Conservation (phyloP, 2,888 invertebrate species). For the Limnephilus auricula region DNA sequence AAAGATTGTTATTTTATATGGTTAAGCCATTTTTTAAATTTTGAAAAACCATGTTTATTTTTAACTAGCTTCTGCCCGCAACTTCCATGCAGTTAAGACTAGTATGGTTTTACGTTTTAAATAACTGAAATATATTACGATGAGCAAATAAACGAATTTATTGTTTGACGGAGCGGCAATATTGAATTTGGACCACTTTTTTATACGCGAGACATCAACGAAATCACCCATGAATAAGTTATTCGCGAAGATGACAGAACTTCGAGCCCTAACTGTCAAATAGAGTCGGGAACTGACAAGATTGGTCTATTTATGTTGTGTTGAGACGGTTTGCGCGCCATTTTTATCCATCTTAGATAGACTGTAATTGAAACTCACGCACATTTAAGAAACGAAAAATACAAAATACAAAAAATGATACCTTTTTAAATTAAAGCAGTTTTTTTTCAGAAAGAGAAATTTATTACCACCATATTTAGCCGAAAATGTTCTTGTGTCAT, state of each 20-base stretch:
- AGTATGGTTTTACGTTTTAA: not conserved
- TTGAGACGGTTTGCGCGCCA: not conserved
- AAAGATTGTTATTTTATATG: too few relatives aligned
- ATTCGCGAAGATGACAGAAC: not conserved
- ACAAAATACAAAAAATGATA: not conserved
- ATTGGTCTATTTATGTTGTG: slow-evolving; percentile 27
- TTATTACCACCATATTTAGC: too few relatives aligned
- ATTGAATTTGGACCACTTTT: slow-evolving; percentile 6
- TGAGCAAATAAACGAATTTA: not conserved
- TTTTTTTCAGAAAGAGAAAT: not conserved
- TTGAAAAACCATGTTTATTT: too few relatives aligned
- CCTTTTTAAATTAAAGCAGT: not conserved
- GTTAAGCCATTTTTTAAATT: too few relatives aligned
- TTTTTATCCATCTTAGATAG: not conserved
- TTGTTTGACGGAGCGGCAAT: not conserved
- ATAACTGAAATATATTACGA: not conserved
- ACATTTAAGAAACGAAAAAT: not conserved
- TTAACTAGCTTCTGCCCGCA: too few relatives aligned
- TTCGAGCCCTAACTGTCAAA: slow-evolving; percentile 22
- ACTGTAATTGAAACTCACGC: not conserved
- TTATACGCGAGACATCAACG: not conserved
- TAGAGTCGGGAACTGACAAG: slow-evolving; percentile 16
- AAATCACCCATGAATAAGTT: slow-evolving; percentile 27
- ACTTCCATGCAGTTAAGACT: not conserved
- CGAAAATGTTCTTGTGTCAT: too few relatives aligned